Evolutionary conservation across 2,888 invertebrate genomes (phyloP), one percentile per base, ranked within the genome.

Genomic region (Athripsodes cinereus): DNA sequence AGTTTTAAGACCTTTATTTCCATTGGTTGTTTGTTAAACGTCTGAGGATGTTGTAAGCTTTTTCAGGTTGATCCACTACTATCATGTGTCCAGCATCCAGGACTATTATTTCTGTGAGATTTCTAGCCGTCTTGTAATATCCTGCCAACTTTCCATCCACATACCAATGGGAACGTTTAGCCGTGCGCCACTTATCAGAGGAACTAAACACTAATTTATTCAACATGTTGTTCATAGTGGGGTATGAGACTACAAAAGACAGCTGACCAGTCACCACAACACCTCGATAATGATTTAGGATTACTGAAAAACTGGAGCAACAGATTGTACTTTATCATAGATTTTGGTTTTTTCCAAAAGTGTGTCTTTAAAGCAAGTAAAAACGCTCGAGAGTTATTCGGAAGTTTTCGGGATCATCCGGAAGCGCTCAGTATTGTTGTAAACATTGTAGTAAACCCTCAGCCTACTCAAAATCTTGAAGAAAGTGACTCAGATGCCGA

Each of bases 281-380:
- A 18, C 8, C 48, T n/a, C 48, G 8, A 20, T 48, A 48, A 21
- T 48, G 19, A 8, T 19, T 20, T 0, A 90, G n/a, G n/a, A n/a
- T n/a, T n/a, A n/a, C n/a, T n/a, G n/a, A n/a, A n/a, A n/a, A n/a
- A n/a, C n/a, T n/a, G n/a, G n/a, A n/a, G n/a, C n/a, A n/a, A n/a
- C n/a, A n/a, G n/a, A n/a, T n/a, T n/a, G n/a, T n/a, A n/a, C n/a
- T n/a, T n/a, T n/a, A n/a, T n/a, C n/a, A n/a, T n/a, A n/a, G n/a
- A n/a, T n/a, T n/a, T n/a, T n/a, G n/a, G n/a, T n/a, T n/a, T n/a
- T n/a, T n/a, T n/a, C n/a, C n/a, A n/a, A n/a, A n/a, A n/a, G n/a
- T n/a, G n/a, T n/a, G n/a, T n/a, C n/a, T n/a, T n/a, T n/a, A n/a
- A n/a, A n/a, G n/a, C n/a, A n/a, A n/a, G n/a, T n/a, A n/a, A n/a